These are phyloP conservation scores for Mythimna pallens DNA, from an alignment of 2,888 invertebrate genomes.

Conservation along the genomic window DNA sequence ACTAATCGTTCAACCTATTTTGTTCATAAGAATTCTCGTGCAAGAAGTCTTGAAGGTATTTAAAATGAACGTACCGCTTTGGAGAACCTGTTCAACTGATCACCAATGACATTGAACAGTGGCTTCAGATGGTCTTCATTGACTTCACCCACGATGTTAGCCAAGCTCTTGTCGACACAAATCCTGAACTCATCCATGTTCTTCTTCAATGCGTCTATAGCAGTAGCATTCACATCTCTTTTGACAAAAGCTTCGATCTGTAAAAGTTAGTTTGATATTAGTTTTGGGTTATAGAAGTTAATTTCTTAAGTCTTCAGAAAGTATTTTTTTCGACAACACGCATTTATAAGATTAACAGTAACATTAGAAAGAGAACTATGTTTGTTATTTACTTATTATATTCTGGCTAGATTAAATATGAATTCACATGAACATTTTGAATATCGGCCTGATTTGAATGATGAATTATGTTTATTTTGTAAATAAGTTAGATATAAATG, in stretches of 20 bases:
- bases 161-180: slow-evolving; percentile 80
- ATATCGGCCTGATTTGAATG: too few species aligned
- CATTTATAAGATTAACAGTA: not conserved
- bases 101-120: slow-evolving; percentile 77
- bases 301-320: not conserved
- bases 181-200: slow-evolving; percentile 78
- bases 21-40: too few species aligned
- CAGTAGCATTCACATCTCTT: slow-evolving; percentile 62
- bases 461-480: too few species aligned
- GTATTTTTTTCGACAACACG: too few species aligned
- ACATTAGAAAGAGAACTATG: too few species aligned
- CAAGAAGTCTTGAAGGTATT: not conserved
- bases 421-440: too few species aligned
- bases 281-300: not conserved
- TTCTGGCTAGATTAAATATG: too few species aligned
- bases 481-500: too few species aligned
- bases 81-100: slow-evolving; percentile 79
- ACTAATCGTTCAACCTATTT: too few species aligned
- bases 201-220: slow-evolving; percentile 72
- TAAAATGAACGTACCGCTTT: slow-evolving; percentile 61
- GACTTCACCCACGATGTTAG: slow-evolving; percentile 75
- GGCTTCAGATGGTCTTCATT: slow-evolving; percentile 82
- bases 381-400: too few species aligned
- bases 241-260: slow-evolving; percentile 73
- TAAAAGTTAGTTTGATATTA: slow-evolving; percentile 26